These are phyloP conservation scores for Argyresthia albistria DNA, from an alignment of 2,888 invertebrate species.

Conservation along the genomic window DNA sequence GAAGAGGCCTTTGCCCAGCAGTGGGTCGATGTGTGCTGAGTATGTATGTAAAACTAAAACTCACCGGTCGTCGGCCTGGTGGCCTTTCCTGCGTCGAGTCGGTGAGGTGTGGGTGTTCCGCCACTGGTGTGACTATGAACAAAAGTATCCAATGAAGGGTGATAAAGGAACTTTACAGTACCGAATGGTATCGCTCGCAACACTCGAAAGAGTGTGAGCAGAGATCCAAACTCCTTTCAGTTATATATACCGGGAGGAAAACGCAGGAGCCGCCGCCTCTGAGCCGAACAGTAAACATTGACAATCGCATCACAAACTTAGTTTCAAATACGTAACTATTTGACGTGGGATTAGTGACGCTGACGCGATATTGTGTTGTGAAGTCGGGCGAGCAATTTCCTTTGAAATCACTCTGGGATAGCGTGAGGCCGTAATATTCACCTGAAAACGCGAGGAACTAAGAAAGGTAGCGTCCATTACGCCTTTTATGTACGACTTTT, in stretches of 20 bases:
- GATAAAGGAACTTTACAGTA: constrained; percentile 45
- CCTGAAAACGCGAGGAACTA: no score
- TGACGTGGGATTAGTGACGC: constrained; percentile 32
- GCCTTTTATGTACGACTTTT: no score
- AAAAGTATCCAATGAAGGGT: constrained; percentile 27
- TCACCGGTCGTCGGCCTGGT: constrained; percentile 43
- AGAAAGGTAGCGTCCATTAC: no score
- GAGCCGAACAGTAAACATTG: constrained; percentile 30
- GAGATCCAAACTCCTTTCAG: constrained; percentile 8
- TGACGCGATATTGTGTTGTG: neutral
- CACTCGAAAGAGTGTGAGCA: constrained; percentile 58
- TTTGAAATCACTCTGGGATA: no score
- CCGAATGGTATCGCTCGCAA: constrained; percentile 18
- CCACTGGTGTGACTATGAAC: constrained; percentile 67
- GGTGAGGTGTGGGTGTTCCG: constrained; percentile 36
- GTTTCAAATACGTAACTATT: constrained; percentile 53
- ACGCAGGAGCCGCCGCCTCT: neutral
- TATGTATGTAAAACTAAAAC: constrained; percentile 21
- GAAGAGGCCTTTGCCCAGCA: no score
- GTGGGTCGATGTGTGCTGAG: no score
- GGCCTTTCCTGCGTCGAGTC: constrained; percentile 27
- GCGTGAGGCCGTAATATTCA: no score
- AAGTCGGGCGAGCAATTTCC: no score
- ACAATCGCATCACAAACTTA: constrained; percentile 53
- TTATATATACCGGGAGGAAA: neutral